phyloP scores from a whole-genome alignment of 2,113 vertebrate species.

The Zeus faber region DNA sequence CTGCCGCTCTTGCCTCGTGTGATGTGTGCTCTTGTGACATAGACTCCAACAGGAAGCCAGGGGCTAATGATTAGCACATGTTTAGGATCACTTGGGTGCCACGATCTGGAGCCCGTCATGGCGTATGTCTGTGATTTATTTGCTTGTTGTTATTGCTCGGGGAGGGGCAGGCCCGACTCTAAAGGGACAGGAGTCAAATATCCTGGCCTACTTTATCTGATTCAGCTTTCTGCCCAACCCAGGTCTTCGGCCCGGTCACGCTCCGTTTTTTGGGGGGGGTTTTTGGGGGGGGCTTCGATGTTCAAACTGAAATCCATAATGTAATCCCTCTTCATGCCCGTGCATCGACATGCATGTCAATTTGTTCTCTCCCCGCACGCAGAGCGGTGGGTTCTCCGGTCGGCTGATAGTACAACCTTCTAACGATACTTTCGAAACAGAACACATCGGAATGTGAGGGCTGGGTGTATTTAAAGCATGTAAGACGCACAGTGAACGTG shows the following conservation, averaged over 20 bases:
- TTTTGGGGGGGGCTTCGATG: conserved; percentile 19
- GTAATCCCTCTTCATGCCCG: conserved; percentile 7
- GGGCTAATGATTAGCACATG: conserved; percentile 76
- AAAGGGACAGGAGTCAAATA: conserved; percentile 27
- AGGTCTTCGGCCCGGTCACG: conserved; percentile 37
- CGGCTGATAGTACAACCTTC: not conserved
- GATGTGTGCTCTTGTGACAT: conserved; percentile 67
- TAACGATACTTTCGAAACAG: not conserved
- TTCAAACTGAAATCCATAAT: conserved; percentile 15
- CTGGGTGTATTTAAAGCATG: not conserved
- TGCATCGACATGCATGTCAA: not conserved
- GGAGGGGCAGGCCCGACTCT: conserved; percentile 35
- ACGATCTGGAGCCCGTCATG: conserved; percentile 64
- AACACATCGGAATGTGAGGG: not conserved
- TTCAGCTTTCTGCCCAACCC: conserved; percentile 21
- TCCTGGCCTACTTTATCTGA: conserved; percentile 39
- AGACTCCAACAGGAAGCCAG: conserved; percentile 71
- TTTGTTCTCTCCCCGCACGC: conserved; percentile 1
- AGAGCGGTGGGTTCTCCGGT: not conserved
- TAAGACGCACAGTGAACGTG: too few relatives aligned
- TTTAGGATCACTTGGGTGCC: conserved; percentile 60
- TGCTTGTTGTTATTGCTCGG: conserved; percentile 53
- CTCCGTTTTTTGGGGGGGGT: too few relatives aligned
- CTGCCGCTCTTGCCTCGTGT: conserved; percentile 44
- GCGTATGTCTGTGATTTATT: conserved; percentile 67